Percentiles rank a stretch among this genome's conserved stretches.
These are phyloP conservation scores for Plecotus auritus DNA, from an alignment of 2,113 vertebrate species.

Conservation along the genomic window DNA sequence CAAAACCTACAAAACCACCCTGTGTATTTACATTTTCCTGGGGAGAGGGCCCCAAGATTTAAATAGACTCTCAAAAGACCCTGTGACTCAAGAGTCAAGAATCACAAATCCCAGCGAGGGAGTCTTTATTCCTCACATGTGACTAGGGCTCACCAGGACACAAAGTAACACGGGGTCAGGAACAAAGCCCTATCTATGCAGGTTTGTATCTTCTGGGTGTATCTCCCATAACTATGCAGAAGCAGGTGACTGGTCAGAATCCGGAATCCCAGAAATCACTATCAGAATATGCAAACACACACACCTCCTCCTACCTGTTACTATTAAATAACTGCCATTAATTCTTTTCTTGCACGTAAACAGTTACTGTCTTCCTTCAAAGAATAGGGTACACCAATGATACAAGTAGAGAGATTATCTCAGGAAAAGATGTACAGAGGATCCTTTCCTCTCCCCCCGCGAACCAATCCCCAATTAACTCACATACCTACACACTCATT, in stretches of 20 bases:
- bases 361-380: background rate
- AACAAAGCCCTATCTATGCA: background rate
- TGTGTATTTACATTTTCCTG: background rate
- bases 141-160: background rate
- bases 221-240: background rate
- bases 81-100: background rate
- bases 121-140: background rate
- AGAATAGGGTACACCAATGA: background rate
- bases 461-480: background rate
- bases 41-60: background rate
- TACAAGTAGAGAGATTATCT: background rate
- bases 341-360: background rate
- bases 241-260: background rate
- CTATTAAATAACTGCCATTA: background rate
- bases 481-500: background rate
- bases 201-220: background rate
- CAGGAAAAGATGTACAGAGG: background rate
- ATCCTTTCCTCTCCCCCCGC: background rate
- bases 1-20: background rate
- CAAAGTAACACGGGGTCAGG: background rate
- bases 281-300: background rate
- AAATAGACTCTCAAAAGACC: background rate
- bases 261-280: background rate
- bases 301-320: background rate
- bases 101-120: background rate